Conservation (phyloP, 2,888 invertebrate species). For the Dolichomitus sp. region DNA sequence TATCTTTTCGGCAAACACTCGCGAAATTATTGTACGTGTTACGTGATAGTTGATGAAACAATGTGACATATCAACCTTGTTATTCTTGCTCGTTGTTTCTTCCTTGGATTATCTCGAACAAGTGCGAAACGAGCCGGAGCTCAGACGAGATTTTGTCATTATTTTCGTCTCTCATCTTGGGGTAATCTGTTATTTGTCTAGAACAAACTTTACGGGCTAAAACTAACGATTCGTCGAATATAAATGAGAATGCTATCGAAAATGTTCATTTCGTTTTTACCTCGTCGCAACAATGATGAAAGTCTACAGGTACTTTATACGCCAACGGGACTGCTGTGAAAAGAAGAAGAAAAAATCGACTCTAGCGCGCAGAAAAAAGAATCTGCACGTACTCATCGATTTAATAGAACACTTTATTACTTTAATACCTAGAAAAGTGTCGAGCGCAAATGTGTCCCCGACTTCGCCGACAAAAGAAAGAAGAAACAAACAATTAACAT, state of each 20-base stretch:
- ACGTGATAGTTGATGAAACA: conserved; percentile 37
- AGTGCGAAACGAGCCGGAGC: not conserved
- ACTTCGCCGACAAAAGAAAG: conserved; percentile 27
- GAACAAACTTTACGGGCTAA: not conserved
- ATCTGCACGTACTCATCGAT: conserved; percentile 10
- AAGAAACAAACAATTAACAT: conserved; percentile 64
- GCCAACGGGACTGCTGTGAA: conserved; percentile 48
- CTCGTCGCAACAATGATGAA: conserved; percentile 84
- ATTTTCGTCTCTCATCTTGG: not conserved
- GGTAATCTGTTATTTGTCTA: conserved; percentile 1
- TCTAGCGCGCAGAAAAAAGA: conserved; percentile 16
- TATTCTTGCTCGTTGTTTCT: conserved; percentile 38
- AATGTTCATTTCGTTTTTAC: conserved; percentile 59
- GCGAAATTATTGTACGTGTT: conserved; percentile 18
- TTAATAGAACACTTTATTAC: conserved; percentile 46
- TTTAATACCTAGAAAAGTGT: conserved; percentile 45
- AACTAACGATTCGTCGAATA: conserved; percentile 6
- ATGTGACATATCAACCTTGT: conserved; percentile 60
- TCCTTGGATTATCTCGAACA: conserved; percentile 13
- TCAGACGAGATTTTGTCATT: not conserved
- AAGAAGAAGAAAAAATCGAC: conserved; percentile 22
- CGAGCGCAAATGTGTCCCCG: conserved; percentile 35
- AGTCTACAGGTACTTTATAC: conserved; percentile 79
- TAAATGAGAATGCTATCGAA: not conserved
- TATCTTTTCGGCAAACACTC: not conserved